phyloP scores from a whole-genome alignment of 2,113 vertebrate species.

The Calypte anna region DNA sequence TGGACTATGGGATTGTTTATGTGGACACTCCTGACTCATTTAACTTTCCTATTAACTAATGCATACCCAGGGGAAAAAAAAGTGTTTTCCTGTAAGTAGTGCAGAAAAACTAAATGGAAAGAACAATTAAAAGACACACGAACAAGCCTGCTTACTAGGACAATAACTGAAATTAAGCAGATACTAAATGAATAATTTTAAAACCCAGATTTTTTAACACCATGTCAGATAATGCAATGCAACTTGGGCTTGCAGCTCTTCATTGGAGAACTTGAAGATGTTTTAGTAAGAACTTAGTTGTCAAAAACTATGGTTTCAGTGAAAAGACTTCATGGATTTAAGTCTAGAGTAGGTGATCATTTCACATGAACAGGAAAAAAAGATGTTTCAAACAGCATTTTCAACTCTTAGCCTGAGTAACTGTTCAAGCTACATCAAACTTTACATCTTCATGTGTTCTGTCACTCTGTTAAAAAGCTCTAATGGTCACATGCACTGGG shows the following conservation, averaged over 20 bases:
- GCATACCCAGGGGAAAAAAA: neutral
- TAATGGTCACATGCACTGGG: neutral
- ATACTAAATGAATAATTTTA: neutral
- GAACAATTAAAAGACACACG: neutral
- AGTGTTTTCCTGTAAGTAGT: neutral
- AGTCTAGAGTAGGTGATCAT: neutral
- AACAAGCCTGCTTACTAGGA: neutral
- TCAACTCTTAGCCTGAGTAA: neutral
- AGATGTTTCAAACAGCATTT: neutral
- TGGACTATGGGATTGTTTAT: neutral
- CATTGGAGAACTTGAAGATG: neutral
- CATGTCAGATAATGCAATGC: neutral
- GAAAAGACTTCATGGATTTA: neutral
- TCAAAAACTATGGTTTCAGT: neutral
- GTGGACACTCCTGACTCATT: neutral
- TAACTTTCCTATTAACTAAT: neutral
- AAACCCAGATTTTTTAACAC: neutral
- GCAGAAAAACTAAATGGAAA: neutral
- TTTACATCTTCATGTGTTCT: neutral
- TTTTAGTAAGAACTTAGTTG: neutral
- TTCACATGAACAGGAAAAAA: neutral
- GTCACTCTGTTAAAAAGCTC: neutral
- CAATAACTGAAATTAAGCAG: neutral
- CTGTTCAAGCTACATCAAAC: accelerated
- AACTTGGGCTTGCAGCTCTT: neutral